Percentiles rank a stretch among this genome's conserved stretches.
These are phyloP conservation scores for Syngnathus floridae DNA, from an alignment of 2,113 vertebrate genomes.

Conservation along the genomic window DNA sequence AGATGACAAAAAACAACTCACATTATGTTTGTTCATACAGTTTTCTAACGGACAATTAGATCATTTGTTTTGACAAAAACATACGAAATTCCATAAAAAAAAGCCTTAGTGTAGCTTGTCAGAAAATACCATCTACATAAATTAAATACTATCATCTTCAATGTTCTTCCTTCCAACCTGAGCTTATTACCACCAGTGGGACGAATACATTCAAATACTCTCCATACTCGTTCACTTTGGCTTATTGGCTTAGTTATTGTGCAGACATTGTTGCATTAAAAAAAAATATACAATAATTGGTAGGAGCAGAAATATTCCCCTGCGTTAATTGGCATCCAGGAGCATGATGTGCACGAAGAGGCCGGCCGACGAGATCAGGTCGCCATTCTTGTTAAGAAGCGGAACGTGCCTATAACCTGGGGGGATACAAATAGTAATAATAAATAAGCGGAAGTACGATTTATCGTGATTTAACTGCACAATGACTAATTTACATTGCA, in stretches of 20 bases:
- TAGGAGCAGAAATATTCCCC: not conserved
- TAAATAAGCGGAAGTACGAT: not conserved
- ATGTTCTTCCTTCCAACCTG: not conserved
- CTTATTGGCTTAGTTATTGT: not conserved
- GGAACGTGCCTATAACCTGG: conserved; percentile 92
- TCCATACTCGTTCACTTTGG: not conserved
- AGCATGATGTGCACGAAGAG: conserved; percentile 82
- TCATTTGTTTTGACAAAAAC: not conserved
- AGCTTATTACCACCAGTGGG: not conserved
- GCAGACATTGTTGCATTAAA: not conserved
- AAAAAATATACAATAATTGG: conserved; percentile 1
- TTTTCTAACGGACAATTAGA: not conserved
- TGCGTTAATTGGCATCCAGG: conserved; percentile 53
- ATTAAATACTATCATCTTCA: conserved; percentile 11
- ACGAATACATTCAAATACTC: not conserved
- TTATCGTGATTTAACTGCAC: no score
- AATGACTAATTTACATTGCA: no score
- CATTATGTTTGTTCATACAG: not conserved
- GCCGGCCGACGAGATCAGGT: conserved; percentile 77
- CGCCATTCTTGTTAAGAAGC: conserved; percentile 80
- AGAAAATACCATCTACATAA: not conserved
- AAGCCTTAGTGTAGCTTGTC: not conserved
- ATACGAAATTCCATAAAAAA: not conserved
- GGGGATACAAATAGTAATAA: conserved; percentile 8
- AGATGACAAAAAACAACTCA: not conserved